Conservation (phyloP, 1,140 invertebrate genomes). For the Drosophila subpulchrella region DNA sequence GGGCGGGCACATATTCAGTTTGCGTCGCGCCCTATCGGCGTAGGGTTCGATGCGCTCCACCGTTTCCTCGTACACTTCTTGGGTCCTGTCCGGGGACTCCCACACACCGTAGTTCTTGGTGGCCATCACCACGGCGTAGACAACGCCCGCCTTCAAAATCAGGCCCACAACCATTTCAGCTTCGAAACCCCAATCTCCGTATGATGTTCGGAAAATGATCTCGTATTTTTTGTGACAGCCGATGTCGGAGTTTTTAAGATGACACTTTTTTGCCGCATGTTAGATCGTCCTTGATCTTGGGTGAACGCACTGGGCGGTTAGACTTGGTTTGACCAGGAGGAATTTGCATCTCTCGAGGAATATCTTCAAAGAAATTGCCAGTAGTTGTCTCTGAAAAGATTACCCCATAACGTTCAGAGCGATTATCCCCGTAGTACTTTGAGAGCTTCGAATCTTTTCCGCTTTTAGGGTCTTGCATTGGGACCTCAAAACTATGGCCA, state of each 20-base stretch:
- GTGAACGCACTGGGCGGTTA: constrained; percentile 8
- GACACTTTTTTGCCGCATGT: constrained; percentile 53
- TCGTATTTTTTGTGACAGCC: constrained; percentile 26
- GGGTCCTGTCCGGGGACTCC: constrained; percentile 41
- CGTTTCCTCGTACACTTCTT: constrained; percentile 32
- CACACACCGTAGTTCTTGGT: constrained; percentile 52
- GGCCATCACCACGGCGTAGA: constrained; percentile 43
- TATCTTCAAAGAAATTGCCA: constrained; percentile 15
- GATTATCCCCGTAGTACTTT: not conserved
- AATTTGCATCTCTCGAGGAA: not conserved
- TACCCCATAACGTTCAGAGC: constrained; percentile 11
- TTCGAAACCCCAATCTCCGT: constrained; percentile 8
- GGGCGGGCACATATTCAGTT: constrained; percentile 45
- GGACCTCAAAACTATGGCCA: not conserved
- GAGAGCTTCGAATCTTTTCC: not conserved
- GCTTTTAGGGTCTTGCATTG: not conserved
- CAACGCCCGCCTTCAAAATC: constrained; percentile 49
- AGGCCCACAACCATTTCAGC: constrained; percentile 52
- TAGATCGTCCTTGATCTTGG: constrained; percentile 69
- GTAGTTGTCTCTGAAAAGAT: constrained; percentile 6
- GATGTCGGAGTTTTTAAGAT: constrained; percentile 16
- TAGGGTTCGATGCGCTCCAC: constrained; percentile 19
- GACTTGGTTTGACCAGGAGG: not conserved
- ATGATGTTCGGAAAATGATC: not conserved
- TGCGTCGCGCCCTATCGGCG: constrained; percentile 30